Percentiles rank a stretch among this genome's conserved stretches.
phyloP scores from a whole-genome alignment of 2,888 invertebrate genomes.

The Erebia palarica region DNA sequence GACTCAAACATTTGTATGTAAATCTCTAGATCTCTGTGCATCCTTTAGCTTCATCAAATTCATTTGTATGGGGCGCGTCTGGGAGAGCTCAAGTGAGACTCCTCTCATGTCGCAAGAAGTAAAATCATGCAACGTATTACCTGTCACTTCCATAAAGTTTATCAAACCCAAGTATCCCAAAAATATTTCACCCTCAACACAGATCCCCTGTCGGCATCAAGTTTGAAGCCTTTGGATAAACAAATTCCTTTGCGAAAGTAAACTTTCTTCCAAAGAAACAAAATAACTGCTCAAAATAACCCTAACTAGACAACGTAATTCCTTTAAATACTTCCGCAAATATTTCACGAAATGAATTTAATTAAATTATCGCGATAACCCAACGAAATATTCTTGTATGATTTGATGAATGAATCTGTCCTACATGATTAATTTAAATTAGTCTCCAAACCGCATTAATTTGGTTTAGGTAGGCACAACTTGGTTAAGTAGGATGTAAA shows the following conservation, averaged over 20 bases:
- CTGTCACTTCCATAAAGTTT: constrained; percentile 42
- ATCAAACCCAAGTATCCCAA: constrained; percentile 45
- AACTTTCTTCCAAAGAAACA: constrained; percentile 33
- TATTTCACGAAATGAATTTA: constrained; percentile 16
- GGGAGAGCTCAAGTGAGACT: too few species aligned
- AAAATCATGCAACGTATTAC: constrained; percentile 35
- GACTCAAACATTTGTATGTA: too few species aligned
- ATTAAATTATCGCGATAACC: constrained; percentile 6
- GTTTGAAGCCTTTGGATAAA: constrained; percentile 45
- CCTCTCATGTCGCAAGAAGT: too few species aligned
- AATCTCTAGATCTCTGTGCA: too few species aligned
- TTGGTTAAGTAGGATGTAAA: too few species aligned
- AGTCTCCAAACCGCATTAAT: too few species aligned
- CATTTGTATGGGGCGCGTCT: too few species aligned
- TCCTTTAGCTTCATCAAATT: too few species aligned
- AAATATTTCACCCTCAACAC: constrained; percentile 57
- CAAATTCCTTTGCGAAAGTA: constrained; percentile 40
- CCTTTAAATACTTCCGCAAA: constrained; percentile 28
- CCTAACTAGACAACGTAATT: constrained; percentile 27
- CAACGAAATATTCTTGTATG: not conserved
- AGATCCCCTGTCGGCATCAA: constrained; percentile 45
- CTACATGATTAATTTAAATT: too few species aligned
- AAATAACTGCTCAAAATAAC: constrained; percentile 26
- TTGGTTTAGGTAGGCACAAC: too few species aligned
- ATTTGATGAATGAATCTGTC: not conserved